Evolutionary conservation across 2,113 vertebrate genomes (phyloP), one percentile per base, ranked within the genome.

Genomic region (Leptodactylus fuscus): DNA sequence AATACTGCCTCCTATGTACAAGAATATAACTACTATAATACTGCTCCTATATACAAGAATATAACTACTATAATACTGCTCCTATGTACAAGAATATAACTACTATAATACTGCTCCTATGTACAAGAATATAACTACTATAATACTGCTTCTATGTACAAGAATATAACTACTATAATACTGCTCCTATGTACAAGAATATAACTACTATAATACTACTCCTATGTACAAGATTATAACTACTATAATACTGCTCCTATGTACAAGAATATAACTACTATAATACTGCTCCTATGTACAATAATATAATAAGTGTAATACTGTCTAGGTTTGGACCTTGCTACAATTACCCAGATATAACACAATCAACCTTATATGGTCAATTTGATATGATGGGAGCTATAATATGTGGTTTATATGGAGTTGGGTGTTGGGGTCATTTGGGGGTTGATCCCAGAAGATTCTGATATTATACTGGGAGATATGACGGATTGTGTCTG

Each of bases 401-500:
- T 41, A 9, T 9, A 41, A 2, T 9, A 24, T 5, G 38, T 41
- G 2, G 4, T 84, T 51, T 87, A 22, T n/a, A 15, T 4, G 38
- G 41, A 22, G 51, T n/a, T n/a, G n/a, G n/a, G n/a, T n/a, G n/a
- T n/a, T n/a, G n/a, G n/a, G n/a, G n/a, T n/a, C n/a, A n/a, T n/a
- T 15, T 0, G 89, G 88, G 88, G 85, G 81, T 87, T 86, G 89
- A 91, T n/a, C 88, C 75, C 87, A 89, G 87, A 87, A 92, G 92
- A 92, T 91, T 90, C 89, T 91, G 88, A 91, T 90, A 92, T 92
- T 93, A 94, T 38, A 27, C 88, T 83, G 78, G 27, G 71, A 94
- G 93, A 94, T 92, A 94, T 94, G 92, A 89, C 89, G 93, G 95
- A 93, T 95, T 94, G 92, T 90, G 88, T 92, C 89, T n/a, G 90